Conservation (phyloP, 2,888 invertebrate species). For the Tricholauxania praeusta region DNA sequence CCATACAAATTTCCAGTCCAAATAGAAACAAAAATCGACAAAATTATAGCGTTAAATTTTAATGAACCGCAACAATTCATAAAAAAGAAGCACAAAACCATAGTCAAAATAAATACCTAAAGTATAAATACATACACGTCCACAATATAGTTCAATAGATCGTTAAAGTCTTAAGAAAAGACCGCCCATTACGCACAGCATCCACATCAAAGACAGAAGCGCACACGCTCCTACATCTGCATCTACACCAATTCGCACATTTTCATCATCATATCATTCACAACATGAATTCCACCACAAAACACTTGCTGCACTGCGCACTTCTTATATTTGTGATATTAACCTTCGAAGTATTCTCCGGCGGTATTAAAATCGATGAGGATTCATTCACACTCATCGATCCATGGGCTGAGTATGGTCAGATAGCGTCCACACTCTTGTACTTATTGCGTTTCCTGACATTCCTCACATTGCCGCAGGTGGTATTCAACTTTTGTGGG, state of each 20-base stretch:
- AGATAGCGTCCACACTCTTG: conserved; percentile 78
- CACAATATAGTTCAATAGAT: neutral
- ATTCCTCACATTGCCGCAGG: conserved; percentile 89
- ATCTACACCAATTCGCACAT: neutral
- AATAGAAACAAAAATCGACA: neutral
- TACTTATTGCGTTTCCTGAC: conserved; percentile 85
- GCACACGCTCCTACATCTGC: neutral
- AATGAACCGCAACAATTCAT: neutral
- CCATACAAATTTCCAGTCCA: neutral
- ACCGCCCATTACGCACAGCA: too few species aligned
- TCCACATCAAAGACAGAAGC: neutral
- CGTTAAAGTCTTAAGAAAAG: too few species aligned
- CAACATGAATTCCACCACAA: conserved; percentile 70
- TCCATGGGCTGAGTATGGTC: conserved; percentile 87
- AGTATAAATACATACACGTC: conserved; percentile 4
- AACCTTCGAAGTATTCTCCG: conserved; percentile 78
- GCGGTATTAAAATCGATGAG: conserved; percentile 73
- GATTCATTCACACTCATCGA: conserved; percentile 74
- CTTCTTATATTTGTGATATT: conserved; percentile 81
- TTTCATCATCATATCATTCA: neutral
- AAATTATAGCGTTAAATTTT: neutral
- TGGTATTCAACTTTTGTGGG: conserved; percentile 84
- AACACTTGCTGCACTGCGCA: conserved; percentile 85
- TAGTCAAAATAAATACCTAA: neutral
- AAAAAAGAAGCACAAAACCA: conserved; percentile 5